phyloP scores from a whole-genome alignment of 1,140 invertebrate genomes.

The Bombus soroeensis region DNA sequence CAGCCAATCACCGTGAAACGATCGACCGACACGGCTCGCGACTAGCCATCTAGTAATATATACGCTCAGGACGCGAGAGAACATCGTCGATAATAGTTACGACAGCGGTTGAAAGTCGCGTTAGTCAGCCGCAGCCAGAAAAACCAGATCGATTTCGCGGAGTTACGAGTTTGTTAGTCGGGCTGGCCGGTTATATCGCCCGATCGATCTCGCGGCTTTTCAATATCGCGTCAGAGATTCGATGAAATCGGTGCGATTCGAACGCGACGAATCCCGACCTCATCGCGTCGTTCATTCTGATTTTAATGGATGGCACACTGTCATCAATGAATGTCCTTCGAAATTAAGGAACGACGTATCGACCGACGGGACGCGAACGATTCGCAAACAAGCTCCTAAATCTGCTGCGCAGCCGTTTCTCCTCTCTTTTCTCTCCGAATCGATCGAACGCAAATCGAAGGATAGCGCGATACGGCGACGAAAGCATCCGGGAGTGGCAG shows the following conservation, averaged over 20 bases:
- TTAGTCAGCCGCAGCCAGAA: conserved; percentile 36
- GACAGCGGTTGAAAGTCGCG: conserved; percentile 35
- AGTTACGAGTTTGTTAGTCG: conserved; percentile 52
- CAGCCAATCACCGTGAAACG: conserved; percentile 61
- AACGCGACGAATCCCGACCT: not conserved
- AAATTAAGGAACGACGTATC: not conserved
- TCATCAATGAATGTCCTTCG: not conserved
- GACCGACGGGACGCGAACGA: not conserved
- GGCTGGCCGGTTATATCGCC: conserved; percentile 35
- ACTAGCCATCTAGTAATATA: not conserved
- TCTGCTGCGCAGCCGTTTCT: not conserved
- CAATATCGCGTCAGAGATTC: not conserved
- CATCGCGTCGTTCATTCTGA: not conserved
- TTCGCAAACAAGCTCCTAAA: not conserved
- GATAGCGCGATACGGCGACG: not conserved
- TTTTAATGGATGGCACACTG: too few relatives aligned
- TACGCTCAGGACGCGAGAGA: conserved; percentile 28
- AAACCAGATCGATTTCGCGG: conserved; percentile 59
- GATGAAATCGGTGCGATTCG: not conserved
- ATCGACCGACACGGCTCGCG: conserved; percentile 37
- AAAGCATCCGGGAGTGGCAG: conserved; percentile 33
- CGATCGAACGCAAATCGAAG: not conserved
- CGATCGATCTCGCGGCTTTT: conserved; percentile 14
- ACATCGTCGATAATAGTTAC: conserved; percentile 49
- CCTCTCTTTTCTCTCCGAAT: not conserved